Base-by-base conservation (phyloP, 2,797 vertebrate species). In the Coilia nasus region DNA sequence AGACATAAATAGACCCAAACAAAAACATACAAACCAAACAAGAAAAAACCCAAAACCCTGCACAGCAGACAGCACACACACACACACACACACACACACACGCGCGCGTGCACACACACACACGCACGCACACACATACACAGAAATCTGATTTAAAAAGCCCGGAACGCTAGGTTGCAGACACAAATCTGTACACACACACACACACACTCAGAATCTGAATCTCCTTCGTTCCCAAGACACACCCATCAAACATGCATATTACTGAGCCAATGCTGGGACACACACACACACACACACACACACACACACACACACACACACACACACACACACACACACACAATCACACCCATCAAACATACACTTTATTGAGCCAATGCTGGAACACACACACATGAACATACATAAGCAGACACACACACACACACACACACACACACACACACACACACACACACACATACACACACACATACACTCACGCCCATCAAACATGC, bases 261-360 rank as follows among this genome's bases (percentile, higher is more conserved):
- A 81, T 56, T 64, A 64, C 23, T 28, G 23, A 64, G 62, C 62
- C 62, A 64, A 2, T 64, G 25, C 62, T 64, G n/a, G 23, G 11
- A 59, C 60, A 81, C 82, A 17, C 25, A 28, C 35, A 78, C 60
- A 85, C 44, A 23, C 60, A 62, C 60, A 11, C 60, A 9, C 60
- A 23, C 12, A n/a, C 17, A 57, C 21, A 81, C 71, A 81, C 50
- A 81, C 84, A 41, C 71, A 54, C 82, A 83, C 50, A 86, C 82
- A 57, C 84, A 86, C 82, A 80, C 19, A 31, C 31, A 46, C 59
- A 31, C 15, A 50, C 59, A 82, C 44, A 71, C 82, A 31, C 54
- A 83, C 23, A 31, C 31, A 81, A 56, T 85, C 35, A 86, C 46
- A 23, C 62, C 80, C 71, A 25, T 80, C 19, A 88, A 59, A 85